Evolutionary conservation across 2,113 vertebrate genomes (phyloP).

Genomic region (Recurvirostra avosetta): DNA sequence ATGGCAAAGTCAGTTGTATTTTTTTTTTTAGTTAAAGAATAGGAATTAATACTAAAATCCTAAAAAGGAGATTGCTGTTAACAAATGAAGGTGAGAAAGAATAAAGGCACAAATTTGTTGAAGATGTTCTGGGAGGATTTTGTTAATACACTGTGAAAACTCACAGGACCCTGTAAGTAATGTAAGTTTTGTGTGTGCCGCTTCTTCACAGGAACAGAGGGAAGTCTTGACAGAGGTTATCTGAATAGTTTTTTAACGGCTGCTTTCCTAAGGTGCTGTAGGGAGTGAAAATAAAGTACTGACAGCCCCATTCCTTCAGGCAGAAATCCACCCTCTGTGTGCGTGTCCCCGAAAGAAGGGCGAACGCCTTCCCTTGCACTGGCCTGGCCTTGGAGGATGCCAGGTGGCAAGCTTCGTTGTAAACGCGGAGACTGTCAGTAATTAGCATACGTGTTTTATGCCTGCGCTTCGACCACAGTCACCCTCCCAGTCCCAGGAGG

Average conservation of each 20-base stretch:
- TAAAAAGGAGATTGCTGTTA: background rate
- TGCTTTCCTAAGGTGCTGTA: background rate
- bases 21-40: background rate
- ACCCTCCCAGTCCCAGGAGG: accelerated
- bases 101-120: background rate
- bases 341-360: too few relatives aligned
- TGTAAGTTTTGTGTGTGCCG: background rate
- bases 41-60: background rate
- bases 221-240: background rate
- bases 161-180: background rate
- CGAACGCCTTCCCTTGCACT: accelerated
- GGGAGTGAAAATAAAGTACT: background rate
- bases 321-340: background rate
- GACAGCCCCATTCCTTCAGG: background rate
- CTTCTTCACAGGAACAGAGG: background rate
- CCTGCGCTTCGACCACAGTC: background rate
- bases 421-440: accelerated
- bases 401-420: background rate
- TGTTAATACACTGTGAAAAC: background rate
- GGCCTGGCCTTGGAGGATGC: background rate
- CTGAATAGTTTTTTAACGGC: background rate
- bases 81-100: background rate
- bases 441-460: accelerated
- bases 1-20: background rate
- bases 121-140: background rate